Evolutionary conservation across 92 coral and sea anemone genomes (phyloP), one percentile per base, ranked within the genome.

Genomic region (Virgularia gustaviana): DNA sequence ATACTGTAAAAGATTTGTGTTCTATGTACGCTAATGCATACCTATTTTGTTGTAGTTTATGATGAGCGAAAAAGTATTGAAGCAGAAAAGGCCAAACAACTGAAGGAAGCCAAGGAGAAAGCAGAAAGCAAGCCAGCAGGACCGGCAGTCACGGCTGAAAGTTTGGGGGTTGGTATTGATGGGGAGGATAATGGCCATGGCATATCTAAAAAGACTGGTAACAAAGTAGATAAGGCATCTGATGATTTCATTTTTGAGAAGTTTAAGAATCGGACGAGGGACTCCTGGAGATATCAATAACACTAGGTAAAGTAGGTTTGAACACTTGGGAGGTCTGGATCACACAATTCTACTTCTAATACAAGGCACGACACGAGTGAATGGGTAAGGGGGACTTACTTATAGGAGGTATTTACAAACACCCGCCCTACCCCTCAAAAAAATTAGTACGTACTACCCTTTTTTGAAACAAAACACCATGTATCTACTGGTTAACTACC

Each of bases 201-300:
- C 13, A 33, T 29, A 6, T 6, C 58, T 11, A 83, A 83, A 49
- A 80, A 88, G 59, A 85, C 78, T 71, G 80, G 81, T 8, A 85
- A 76, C 57, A 82, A 86, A 53, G 85, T 73, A 24, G 98, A 92
- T 62, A 89, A 87, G 65, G 95, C 98, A 13, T 86, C 96, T 9
- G 98, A 92, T 81, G 98, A 92, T 88, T 92, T 92, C 84, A 85
- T 81, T 68, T 92, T 89, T 79, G 98, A 92, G 68, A 76, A 82
- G 71, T 92, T 92, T 89, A 89, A 82, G 65, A 92, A 92, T 55
- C 77, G 90, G 63, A 95, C 98, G 3, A 73, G 96, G 56, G 98
- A 92, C 55, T 89, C 90, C 19, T 92, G 98, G 98, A 92, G 98
- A 82, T 92, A 92, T 71, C 98, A 86, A 73, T 92, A 71, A 78